Base-by-base conservation (phyloP, 2,888 invertebrate species). In the Caradrina kadenii region DNA sequence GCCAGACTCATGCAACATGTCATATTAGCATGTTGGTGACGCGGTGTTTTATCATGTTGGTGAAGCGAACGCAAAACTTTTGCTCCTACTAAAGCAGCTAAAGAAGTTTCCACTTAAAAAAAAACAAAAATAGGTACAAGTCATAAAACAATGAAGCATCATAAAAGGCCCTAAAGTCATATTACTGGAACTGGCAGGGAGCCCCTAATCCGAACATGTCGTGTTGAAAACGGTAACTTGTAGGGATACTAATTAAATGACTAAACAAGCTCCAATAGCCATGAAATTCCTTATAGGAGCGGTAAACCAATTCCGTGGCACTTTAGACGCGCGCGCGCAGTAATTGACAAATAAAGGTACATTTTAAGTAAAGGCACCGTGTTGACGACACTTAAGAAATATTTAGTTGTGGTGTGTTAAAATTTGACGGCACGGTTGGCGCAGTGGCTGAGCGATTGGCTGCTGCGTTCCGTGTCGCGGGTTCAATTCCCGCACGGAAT, bases 211-310 rank as follows among this genome's bases (percentile, higher is more conserved):
- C 86, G 77, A 79, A 71, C 86, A 90, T 90, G 89, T 90, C 90
- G 88, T 82, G 89, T 88, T 87, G 79, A 84, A 90, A 91, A 89
- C 82, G 86, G 83, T 89, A 89, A 86, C 87, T 86, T 84, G 86
- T 87, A 81, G 78, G 86, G 89, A 85, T 86, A 91, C 94, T 94
- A 95, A 95, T 95, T 94, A 95, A 92, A 89, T 90, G 88, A 87
- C 90, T 92, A 93, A 94, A 93, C 92, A 94, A 90, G 89, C 87
- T 83, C 90, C 91, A 92, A 94, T 92, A 92, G 91, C 93, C 91
- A 94, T 93, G 93, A 93, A 95, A 95, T 94, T 94, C 93, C 94
- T 93, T 93, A 93, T 92, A 89, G 81, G 86, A 90, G 90, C 91
- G 92, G 91, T 92, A 94, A 94, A 94, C 92, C 91, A 93, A 94